Evolutionary conservation across 1,140 invertebrate species (phyloP).

Genomic region (Sipha flava): DNA sequence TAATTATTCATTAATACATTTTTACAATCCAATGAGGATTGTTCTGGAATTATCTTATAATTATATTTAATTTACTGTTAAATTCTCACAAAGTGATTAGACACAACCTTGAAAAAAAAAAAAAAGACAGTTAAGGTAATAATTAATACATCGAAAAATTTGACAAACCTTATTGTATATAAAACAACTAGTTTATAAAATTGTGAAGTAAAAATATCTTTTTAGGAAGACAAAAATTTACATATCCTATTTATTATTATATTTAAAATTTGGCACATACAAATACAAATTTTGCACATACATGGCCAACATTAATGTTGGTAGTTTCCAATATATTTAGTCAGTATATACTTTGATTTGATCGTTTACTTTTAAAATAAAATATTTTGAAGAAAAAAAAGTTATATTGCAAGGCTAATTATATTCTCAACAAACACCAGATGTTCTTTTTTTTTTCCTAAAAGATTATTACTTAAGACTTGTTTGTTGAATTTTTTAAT

Average conservation of each 20-base stretch:
- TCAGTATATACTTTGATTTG: neutral
- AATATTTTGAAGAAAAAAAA: no score
- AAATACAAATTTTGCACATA: no score
- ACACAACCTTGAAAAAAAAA: neutral
- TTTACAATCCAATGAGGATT: neutral
- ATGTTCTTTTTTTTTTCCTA: no score
- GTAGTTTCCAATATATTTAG: neutral
- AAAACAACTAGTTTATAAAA: neutral
- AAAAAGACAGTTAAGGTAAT: neutral
- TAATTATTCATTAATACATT: no score
- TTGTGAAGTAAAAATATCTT: neutral
- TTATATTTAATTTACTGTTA: neutral
- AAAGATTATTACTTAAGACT: no score
- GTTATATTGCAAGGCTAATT: no score
- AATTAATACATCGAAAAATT: neutral
- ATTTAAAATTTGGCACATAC: neutral
- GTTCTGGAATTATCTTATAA: neutral
- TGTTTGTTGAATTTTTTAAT: no score
- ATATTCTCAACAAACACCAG: no score
- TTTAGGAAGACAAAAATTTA: neutral
- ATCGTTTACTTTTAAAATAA: no score
- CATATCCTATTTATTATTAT: neutral
- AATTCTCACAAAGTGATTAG: neutral
- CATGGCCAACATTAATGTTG: no score
- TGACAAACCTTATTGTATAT: neutral